phyloP scores from a whole-genome alignment of 2,113 vertebrate species.

The Halcyon malimbica region DNA sequence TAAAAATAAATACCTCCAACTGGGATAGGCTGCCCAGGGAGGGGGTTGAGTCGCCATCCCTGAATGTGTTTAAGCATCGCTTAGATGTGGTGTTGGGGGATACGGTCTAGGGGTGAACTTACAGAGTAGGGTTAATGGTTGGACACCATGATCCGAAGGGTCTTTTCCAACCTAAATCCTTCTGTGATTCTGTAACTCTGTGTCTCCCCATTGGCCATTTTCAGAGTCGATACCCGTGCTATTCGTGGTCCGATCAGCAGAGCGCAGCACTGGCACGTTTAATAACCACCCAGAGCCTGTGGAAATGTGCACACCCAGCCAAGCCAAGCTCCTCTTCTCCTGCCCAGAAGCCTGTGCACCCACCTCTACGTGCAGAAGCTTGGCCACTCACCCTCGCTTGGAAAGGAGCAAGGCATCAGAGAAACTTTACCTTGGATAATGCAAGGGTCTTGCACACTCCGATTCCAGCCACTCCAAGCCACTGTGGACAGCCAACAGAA shows the following conservation, averaged over 20 bases:
- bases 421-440: neutral
- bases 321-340: neutral
- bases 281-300: fast-evolving
- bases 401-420: neutral
- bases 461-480: neutral
- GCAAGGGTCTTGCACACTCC: neutral
- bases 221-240: neutral
- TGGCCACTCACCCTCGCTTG: neutral
- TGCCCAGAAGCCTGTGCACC: neutral
- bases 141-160: too few relatives aligned
- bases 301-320: neutral
- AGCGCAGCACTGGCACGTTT: conserved; percentile 22
- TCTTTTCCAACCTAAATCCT: too few relatives aligned
- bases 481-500: neutral
- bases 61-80: too few relatives aligned
- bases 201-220: too few relatives aligned
- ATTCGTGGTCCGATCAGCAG: conserved; percentile 21
- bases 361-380: neutral
- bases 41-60: too few relatives aligned
- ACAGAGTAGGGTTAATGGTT: too few relatives aligned
- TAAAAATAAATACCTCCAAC: neutral
- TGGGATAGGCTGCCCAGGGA: too few relatives aligned
- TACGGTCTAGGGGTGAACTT: too few relatives aligned
- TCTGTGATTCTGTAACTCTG: too few relatives aligned
- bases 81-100: too few relatives aligned